Evolutionary conservation across 2,113 vertebrate species (phyloP), one percentile per base, ranked within the genome.

Genomic region (Rhea pennata): DNA sequence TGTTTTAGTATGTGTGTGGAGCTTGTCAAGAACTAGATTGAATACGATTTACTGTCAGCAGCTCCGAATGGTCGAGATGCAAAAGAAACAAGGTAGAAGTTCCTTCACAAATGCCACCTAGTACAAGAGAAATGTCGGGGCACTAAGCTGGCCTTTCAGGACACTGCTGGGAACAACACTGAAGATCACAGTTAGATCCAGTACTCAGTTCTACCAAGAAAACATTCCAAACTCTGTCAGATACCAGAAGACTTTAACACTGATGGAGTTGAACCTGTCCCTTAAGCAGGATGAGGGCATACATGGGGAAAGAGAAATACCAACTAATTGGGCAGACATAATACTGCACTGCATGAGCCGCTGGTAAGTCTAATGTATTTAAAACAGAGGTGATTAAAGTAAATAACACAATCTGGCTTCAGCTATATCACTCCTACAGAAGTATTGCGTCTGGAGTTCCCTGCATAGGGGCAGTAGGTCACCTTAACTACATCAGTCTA

Each of bases 341-440:
- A 10, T 0, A 26, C 12, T 31, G 7, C 3, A 6, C n/a, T 50
- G 44, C 39, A 24, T 0, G 0, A 40, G 7, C 50, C 22, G n/a
- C 40, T 36, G 15, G 51, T 29, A 71, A 51, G n/a, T 3, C 26
- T 22, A 9, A 16, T 0, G 11, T 29, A 36, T 83, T 76, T 40
- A 8, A 39, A 75, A 31, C 42, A 71, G 39, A 77, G 54, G 8
- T 20, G 50, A n/a, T 20, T 7, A 13, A n/a, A 91, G 58, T 10
- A 48, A 69, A 56, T 1, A 75, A 29, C 84, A 84, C 58, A 61
- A 51, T 2, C 22, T 0, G 7, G 80, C 20, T 59, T 42, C 71
- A 83, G 75, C 29, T 74, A 33, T 26, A 7, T 2, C 27, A 23
- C 50, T 66, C 84, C 5, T 3, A 31, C 8, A 13, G 44, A 61